Evolutionary conservation across 2,113 vertebrate species (phyloP), one percentile per base, ranked within the genome.

Genomic region (Cyprinodon variegatus): DNA sequence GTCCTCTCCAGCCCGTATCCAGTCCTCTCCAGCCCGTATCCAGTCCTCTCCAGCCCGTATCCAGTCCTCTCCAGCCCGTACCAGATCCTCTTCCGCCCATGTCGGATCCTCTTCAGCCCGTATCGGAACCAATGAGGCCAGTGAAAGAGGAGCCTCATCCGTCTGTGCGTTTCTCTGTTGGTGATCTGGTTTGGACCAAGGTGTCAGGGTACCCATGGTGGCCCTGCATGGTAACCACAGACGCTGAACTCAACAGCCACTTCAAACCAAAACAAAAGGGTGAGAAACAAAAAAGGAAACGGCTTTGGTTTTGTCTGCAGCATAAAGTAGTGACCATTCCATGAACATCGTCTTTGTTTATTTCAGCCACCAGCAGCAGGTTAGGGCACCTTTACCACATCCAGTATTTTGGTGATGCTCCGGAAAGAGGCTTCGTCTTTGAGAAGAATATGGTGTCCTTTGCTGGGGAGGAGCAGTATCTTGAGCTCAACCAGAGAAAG

Each of bases 141-240:
- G 37, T 64, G 0, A 2, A 38, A 59, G 50, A 73, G 14, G 68
- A 29, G n/a, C 17, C 76, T 17, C 46, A 77, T 29, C 57, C 74
- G 20, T 74, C 64, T 29, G 72, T 62, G 13, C 46, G 57, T 11
- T 97, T 96, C 48, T 95, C 86, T 1, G 87, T 96, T 11, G 97
- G 98, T 10, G 96, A 98, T 72, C 61, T 99, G 76, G 97, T 99
- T 59, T 99, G 98, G 98, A 96, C 98, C 39, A 99, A 99, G 87
- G 97, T 98, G 74, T 96, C 96, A 0, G 98, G 98, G 39, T 98
- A 97, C 88, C 98, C 97, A 0, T 99, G 97, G 98, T 99, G 98
- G 98, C 98, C 98, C 0, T 98, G 98, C 89, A 98, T 99, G 95
- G 96, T 99, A 81, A 96, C 98, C 87, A 94, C 94, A 17, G 98